Conservation (phyloP, 2,797 vertebrate species). For the Presbytis comata region DNA sequence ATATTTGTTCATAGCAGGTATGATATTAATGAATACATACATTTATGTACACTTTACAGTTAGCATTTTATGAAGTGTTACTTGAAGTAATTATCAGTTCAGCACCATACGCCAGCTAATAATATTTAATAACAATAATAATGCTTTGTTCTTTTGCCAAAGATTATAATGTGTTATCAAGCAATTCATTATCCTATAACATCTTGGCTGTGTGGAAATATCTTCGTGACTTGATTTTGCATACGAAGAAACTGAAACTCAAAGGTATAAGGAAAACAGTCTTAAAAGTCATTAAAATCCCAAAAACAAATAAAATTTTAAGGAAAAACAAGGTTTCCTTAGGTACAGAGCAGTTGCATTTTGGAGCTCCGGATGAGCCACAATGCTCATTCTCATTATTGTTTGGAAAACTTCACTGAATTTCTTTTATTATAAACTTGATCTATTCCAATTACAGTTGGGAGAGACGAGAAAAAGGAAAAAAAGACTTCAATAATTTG, state of each 20-base stretch:
- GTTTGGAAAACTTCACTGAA: background rate
- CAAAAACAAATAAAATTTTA: background rate
- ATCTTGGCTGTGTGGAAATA: background rate
- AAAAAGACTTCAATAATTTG: background rate
- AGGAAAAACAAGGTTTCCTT: background rate
- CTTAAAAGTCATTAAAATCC: background rate
- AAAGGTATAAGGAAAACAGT: background rate
- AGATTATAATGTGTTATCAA: slow-evolving; percentile 48
- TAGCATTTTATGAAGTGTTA: slow-evolving; percentile 64
- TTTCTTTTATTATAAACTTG: background rate
- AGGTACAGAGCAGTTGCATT: background rate
- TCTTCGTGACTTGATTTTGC: background rate
- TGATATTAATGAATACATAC: slow-evolving; percentile 67
- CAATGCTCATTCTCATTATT: background rate
- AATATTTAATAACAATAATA: slow-evolving; percentile 66
- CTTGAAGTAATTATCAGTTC: slow-evolving; percentile 70
- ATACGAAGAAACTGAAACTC: slow-evolving; percentile 24
- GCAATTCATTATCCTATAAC: slow-evolving; percentile 23
- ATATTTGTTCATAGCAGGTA: slow-evolving; percentile 59
- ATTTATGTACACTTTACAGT: slow-evolving; percentile 66
- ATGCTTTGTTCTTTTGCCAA: slow-evolving; percentile 55
- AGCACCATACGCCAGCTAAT: slow-evolving; percentile 45
- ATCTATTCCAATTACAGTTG: background rate
- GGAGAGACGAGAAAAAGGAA: background rate
- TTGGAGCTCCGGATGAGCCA: background rate